A percentile compares a stretch with the other conserved stretches of the same genome.
Conservation (phyloP, 2,888 invertebrate species). For the Drosophila colorata region DNA sequence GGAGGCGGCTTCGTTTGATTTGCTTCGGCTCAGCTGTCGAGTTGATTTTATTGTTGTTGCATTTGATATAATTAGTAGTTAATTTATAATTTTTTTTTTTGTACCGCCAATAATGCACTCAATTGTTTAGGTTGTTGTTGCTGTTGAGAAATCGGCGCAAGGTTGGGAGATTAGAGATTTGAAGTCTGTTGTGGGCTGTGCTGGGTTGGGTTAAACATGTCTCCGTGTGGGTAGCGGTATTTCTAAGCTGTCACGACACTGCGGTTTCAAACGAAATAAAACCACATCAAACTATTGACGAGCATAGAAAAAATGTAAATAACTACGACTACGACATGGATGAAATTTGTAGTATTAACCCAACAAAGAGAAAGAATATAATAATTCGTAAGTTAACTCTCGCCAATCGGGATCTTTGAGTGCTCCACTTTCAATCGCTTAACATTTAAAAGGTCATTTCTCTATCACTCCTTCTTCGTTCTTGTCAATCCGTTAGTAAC, state of each 20-base stretch:
- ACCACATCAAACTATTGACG: neutral
- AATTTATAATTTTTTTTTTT: constrained; percentile 76
- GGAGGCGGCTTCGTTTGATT: constrained; percentile 73
- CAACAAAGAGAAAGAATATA: too few species aligned
- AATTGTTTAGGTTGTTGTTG: constrained; percentile 38
- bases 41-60: constrained; percentile 62
- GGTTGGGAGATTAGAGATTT: constrained; percentile 66
- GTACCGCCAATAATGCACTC: constrained; percentile 63
- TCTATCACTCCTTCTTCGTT: constrained; percentile 40
- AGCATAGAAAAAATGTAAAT: neutral
- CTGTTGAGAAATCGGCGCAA: constrained; percentile 68
- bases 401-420: too few species aligned
- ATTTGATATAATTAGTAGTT: constrained; percentile 78
- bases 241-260: constrained; percentile 19
- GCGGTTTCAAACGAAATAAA: neutral
- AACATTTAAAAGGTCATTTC: constrained; percentile 34
- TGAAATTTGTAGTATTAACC: too few species aligned
- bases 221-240: constrained; percentile 51
- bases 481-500: constrained; percentile 75
- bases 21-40: constrained; percentile 52
- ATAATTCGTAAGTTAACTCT: too few species aligned
- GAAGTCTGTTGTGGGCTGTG: constrained; percentile 39
- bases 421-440: constrained; percentile 14
- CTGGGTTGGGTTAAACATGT: constrained; percentile 40
- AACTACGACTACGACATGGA: neutral